Evolutionary conservation across 2,797 vertebrate species (phyloP), one percentile per base, ranked within the genome.

Genomic region (Rhinoraja longicauda): DNA sequence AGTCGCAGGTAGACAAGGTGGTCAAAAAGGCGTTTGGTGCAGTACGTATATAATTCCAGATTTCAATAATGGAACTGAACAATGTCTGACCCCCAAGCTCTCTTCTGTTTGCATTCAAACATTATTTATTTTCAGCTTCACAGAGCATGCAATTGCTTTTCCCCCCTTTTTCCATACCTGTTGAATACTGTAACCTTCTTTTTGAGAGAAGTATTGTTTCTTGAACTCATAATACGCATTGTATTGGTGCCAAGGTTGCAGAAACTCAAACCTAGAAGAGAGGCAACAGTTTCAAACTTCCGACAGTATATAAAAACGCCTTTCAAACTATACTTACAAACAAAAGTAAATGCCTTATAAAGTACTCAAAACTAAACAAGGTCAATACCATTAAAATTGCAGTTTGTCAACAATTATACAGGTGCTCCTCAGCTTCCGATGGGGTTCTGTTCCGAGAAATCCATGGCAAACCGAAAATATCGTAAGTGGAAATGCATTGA

Each of bases 161-260:
- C n/a, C 24, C 3, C 8, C n/a, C 17, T 19, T 1, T 8, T 3
- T 24, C 2, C 62, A 0, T 95, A 97, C 97, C 96, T 97, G 96
- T 57, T 94, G 21, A 62, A 93, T 94, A 32, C 95, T 94, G 1
- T 94, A 29, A 7, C 96, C 98, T 95, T 98, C 98, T 94, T 98
- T 99, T 95, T 98, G 98, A 96, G 99, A 97, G 96, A 98, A 99
- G 96, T 98, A 99, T 94, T 99, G 98, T 96, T 99, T 99, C 96
- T 99, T 99, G 95, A 99, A 99, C 95, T 99, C 99, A 4, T 99
- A 99, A 95, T 99, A 99, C 86, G 97, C 96, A 94, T 99, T 99
- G 95, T 97, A 99, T 94, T 99, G 98, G 95, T 99, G 96, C 98
- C 99, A 99, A 0, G 98, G 97, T 95, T 99, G 98, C 92, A 99